These are phyloP conservation scores for Eueides isabella DNA, from an alignment of 1,140 invertebrate genomes.

Conservation along the genomic window DNA sequence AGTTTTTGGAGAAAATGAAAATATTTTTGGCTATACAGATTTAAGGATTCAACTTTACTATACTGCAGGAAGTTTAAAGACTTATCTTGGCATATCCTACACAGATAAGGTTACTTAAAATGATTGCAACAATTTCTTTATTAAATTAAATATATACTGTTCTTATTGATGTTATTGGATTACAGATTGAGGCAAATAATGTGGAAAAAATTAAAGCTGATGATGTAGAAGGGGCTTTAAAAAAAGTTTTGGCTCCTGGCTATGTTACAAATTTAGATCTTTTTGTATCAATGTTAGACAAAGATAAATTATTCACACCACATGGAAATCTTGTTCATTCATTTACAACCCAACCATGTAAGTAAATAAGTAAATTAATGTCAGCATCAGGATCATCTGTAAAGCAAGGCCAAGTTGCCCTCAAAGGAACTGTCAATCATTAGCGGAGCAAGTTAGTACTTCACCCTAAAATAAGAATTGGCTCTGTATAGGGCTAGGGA, in stretches of 20 bases:
- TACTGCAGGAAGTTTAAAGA: constrained; percentile 88
- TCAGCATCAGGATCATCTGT: too few relatives aligned
- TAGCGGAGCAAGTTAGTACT: too few relatives aligned
- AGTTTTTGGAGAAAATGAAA: constrained; percentile 96
- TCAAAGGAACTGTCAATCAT: too few relatives aligned
- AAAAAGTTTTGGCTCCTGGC: constrained; percentile 84
- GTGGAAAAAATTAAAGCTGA: constrained; percentile 88
- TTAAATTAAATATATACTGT: not conserved
- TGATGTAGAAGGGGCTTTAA: constrained; percentile 88
- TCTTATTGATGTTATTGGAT: not conserved
- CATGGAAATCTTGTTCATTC: constrained; percentile 87
- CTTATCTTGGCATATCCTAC: constrained; percentile 77
- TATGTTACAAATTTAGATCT: constrained; percentile 87
- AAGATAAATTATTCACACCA: constrained; percentile 89
- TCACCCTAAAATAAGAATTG: too few relatives aligned
- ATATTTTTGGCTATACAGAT: constrained; percentile 96
- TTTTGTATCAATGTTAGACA: constrained; percentile 86
- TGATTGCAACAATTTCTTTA: not conserved
- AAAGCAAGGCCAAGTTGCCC: too few relatives aligned
- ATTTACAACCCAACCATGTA: constrained; percentile 77
- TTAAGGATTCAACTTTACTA: constrained; percentile 92
- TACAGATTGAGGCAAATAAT: constrained; percentile 76
- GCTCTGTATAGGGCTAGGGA: too few relatives aligned
- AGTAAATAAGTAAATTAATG: constrained; percentile 40
- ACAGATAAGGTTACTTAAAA: constrained; percentile 66